Percentiles rank a stretch among this genome's conserved stretches.
These are phyloP conservation scores for Heliconius congener DNA, from an alignment of 1,140 invertebrate genomes.

Conservation along the genomic window DNA sequence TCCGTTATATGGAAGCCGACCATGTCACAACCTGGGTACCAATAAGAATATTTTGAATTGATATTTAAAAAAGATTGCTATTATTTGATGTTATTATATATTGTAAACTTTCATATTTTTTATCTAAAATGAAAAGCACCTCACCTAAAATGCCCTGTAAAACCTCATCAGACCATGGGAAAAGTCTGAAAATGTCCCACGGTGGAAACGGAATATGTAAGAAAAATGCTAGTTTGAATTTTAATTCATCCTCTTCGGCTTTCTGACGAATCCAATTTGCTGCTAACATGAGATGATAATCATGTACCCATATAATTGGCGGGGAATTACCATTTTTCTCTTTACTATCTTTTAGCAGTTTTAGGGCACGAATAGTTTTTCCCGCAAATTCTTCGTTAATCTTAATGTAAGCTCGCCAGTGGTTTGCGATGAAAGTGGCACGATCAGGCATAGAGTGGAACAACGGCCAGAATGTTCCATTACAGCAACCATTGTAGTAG, in stretches of 20 bases:
- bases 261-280: conserved; percentile 93
- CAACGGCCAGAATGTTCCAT: conserved; percentile 94
- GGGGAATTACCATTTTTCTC: conserved; percentile 81
- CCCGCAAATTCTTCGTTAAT: conserved; percentile 92
- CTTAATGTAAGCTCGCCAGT: conserved; percentile 91
- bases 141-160: conserved; percentile 93
- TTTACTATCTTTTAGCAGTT: conserved; percentile 83
- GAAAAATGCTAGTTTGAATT: conserved; percentile 93
- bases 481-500: conserved; percentile 96
- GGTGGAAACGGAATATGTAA: conserved; percentile 96
- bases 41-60: neutral
- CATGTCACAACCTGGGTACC: conserved; percentile 89
- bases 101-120: neutral
- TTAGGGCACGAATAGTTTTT: conserved; percentile 88
- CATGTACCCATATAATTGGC: conserved; percentile 94
- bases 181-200: conserved; percentile 94
- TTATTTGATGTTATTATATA: neutral
- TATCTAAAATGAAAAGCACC: conserved; percentile 7
- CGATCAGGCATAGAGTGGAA: conserved; percentile 94
- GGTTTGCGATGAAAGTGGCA: conserved; percentile 88
- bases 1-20: conserved; percentile 96
- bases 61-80: neutral
- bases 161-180: conserved; percentile 95
- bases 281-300: conserved; percentile 95
- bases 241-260: conserved; percentile 89